Evolutionary conservation across 2,888 invertebrate genomes (phyloP).

Genomic region (Leuctra nigra): DNA sequence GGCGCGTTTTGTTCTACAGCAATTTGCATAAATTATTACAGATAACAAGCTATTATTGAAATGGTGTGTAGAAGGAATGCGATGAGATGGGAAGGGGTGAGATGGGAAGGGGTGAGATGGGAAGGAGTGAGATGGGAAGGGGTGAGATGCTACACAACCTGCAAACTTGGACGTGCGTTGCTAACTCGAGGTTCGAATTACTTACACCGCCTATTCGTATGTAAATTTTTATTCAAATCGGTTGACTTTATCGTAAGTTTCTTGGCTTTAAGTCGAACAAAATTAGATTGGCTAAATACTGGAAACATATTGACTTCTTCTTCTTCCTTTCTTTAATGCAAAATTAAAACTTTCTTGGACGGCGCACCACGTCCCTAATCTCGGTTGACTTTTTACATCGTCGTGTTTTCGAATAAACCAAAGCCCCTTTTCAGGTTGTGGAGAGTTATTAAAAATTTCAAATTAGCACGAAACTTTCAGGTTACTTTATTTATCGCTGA

Average conservation of each 20-base stretch:
- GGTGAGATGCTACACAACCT: too few relatives aligned
- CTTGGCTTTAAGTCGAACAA: slow-evolving; percentile 15
- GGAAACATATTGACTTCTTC: slow-evolving; percentile 17
- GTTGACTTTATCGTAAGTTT: slow-evolving; percentile 15
- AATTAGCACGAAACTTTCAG: too few relatives aligned
- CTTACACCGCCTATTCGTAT: slow-evolving; percentile 17
- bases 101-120: too few relatives aligned
- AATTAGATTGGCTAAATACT: slow-evolving; percentile 19
- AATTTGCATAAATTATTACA: background rate
- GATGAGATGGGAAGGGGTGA: too few relatives aligned
- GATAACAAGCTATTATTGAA: background rate
- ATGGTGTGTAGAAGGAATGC: background rate
- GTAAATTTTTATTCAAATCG: slow-evolving; percentile 18
- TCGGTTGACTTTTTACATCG: slow-evolving; percentile 9
- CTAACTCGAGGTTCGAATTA: slow-evolving; percentile 11
- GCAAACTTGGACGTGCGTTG: background rate
- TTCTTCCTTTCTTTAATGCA: slow-evolving; percentile 6
- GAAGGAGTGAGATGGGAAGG: too few relatives aligned
- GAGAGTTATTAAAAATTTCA: background rate
- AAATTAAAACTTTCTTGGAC: slow-evolving; percentile 11
- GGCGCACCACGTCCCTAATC: background rate
- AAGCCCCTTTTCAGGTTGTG: background rate
- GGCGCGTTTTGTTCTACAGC: background rate
- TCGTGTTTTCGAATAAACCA: background rate
- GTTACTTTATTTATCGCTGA: too few relatives aligned